Conservation (phyloP, 1,140 invertebrate genomes). For the Harpegnathos saltator region DNA sequence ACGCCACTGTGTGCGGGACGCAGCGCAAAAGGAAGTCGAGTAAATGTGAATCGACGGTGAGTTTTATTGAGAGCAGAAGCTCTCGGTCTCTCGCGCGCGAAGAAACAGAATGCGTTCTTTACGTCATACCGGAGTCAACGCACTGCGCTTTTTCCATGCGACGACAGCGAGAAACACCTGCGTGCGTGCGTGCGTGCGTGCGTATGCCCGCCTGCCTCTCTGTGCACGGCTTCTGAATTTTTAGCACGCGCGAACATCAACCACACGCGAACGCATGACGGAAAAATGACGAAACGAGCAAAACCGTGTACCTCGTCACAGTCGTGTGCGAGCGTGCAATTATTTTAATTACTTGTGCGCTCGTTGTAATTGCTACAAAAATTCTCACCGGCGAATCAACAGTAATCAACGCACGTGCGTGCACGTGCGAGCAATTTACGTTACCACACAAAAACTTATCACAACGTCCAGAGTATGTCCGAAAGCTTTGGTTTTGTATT, state of each 20-base stretch:
- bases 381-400: background rate
- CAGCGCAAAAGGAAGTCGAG: constrained; percentile 64
- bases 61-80: constrained; percentile 69
- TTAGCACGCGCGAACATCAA: constrained; percentile 26
- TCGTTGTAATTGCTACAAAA: constrained; percentile 14
- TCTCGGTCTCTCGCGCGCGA: constrained; percentile 34
- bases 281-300: constrained; percentile 53
- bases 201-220: background rate
- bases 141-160: constrained; percentile 64
- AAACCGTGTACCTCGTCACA: constrained; percentile 22
- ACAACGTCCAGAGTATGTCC: too few species aligned
- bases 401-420: background rate
- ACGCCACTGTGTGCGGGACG: constrained; percentile 54
- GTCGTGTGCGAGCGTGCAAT: constrained; percentile 29
- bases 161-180: constrained; percentile 25
- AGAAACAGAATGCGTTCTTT: constrained; percentile 63
- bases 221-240: constrained; percentile 50
- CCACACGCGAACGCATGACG: constrained; percentile 26
- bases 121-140: constrained; percentile 69
- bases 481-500: too few species aligned
- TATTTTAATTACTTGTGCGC: constrained; percentile 26
- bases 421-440: too few species aligned
- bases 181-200: background rate
- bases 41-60: constrained; percentile 72
- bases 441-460: too few species aligned